Base-by-base conservation (phyloP, 2,797 vertebrate genomes). In the Dipus sagitta region DNA sequence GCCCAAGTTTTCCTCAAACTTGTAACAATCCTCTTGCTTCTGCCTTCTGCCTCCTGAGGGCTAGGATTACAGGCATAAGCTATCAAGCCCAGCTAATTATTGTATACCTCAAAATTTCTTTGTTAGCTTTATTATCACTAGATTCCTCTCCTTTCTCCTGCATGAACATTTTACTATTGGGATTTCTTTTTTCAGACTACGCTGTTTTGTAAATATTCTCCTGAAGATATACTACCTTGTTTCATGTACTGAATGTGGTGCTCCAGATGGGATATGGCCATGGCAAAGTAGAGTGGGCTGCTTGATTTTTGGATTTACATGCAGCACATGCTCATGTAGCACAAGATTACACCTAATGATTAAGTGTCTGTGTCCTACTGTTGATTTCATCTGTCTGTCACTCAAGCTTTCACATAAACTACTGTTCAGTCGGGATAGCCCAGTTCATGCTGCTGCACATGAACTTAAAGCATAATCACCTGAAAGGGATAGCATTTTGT, bases 251-350 rank as follows among this genome's bases (percentile, higher is more conserved):
- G 60, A 89, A 64, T 30, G n/a, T 13, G 23, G 18, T 83, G 28
- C 80, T 67, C 38, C 77, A 77, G 82, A 82, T 86, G 47, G 68
- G 79, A 82, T 54, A 15, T 70, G n/a, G 23, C 32, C 23, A 10
- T 42, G 20, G 30, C 30, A 34, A 30, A 92, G 62, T 68, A 4
- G 62, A 60, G 77, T 80, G 86, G 65, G 68, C 28, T 80, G 21
- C 65, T 90, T 95, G 34, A 68, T 74, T 92, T 90, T 72, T 88
- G 79, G 86, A 90, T 77, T 93, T 91, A 47, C 60, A 54, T 3
- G 62, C 6, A 65, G 4, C 60, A 76, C 58, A 86, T 67, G 86
- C 58, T 89, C 89, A 26, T 81, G 24, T 80, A 85, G 30, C 62
- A 71, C 7, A 42, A 85, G 64, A 88, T 88, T 86, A 78, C 17